These are phyloP conservation scores for Bombyx mandarina DNA, from an alignment of 1,140 invertebrate species.

Conservation along the genomic window DNA sequence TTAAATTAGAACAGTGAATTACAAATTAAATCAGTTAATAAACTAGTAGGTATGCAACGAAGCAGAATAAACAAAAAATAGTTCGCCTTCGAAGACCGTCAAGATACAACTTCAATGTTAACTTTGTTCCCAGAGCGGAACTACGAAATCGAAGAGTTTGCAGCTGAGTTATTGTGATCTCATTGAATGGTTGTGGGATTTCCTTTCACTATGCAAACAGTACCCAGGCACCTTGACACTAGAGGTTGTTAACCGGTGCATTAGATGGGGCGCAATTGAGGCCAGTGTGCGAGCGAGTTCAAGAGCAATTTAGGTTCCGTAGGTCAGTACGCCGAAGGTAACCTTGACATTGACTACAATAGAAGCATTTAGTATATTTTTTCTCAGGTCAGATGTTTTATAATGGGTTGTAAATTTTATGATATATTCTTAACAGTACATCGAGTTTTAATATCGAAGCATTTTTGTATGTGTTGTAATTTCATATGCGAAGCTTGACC, in stretches of 20 bases:
- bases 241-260: conserved; percentile 68
- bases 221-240: conserved; percentile 61
- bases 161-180: conserved; percentile 1
- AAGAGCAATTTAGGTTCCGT: conserved; percentile 70
- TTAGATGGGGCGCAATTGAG: conserved; percentile 66
- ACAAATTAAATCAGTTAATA: no score
- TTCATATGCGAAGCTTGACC: no score
- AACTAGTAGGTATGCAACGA: no score
- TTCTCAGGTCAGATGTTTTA: no score
- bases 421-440: no score
- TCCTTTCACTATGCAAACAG: conserved; percentile 41
- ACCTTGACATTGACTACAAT: conserved; percentile 64
- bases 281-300: conserved; percentile 67
- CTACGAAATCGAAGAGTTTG: conserved; percentile 1
- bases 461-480: no score
- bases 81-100: no score
- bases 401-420: no score
- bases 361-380: conserved; percentile 3
- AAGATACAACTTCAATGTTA: background rate
- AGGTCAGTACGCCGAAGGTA: conserved; percentile 69
- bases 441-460: no score
- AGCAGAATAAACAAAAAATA: no score
- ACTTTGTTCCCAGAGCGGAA: background rate
- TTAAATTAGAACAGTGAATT: no score
- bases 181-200: conserved; percentile 24